Conservation (phyloP, 2,113 vertebrate genomes). For the Muntiacus muntjak region DNA sequence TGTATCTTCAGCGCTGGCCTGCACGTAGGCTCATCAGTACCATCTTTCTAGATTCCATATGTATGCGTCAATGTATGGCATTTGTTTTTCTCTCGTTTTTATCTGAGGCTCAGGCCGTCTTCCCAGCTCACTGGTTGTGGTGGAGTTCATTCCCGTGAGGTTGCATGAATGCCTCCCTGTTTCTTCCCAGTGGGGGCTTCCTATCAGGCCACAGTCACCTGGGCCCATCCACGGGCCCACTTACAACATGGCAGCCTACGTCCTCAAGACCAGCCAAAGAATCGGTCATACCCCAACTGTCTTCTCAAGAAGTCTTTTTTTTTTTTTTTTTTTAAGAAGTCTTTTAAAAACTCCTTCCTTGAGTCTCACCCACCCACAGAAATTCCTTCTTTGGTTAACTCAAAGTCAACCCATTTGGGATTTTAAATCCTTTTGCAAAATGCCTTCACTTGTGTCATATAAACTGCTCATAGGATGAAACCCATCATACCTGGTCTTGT, state of each 20-base stretch:
- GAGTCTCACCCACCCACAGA: not conserved
- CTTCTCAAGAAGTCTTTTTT: not conserved
- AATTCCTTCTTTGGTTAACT: not conserved
- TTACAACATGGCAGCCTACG: not conserved
- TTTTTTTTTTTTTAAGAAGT: not conserved
- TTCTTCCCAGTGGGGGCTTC: not conserved
- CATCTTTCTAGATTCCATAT: not conserved
- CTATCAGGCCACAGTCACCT: not conserved
- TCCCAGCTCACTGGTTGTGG: not conserved
- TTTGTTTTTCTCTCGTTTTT: not conserved
- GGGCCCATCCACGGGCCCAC: rapidly evolving
- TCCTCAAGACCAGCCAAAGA: not conserved
- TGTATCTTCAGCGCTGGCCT: not conserved
- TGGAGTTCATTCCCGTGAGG: not conserved
- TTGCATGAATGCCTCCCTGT: not conserved
- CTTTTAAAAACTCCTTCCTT: not conserved
- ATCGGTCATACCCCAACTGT: not conserved
- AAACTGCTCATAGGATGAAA: not conserved
- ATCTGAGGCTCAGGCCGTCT: not conserved
- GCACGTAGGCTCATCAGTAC: not conserved
- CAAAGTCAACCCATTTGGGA: not conserved
- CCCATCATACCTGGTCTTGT: not conserved
- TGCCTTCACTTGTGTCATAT: not conserved
- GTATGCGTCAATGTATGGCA: not conserved
- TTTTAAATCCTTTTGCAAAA: not conserved